phyloP scores from a whole-genome alignment of 2,888 invertebrate genomes.

The Andrena camellia region DNA sequence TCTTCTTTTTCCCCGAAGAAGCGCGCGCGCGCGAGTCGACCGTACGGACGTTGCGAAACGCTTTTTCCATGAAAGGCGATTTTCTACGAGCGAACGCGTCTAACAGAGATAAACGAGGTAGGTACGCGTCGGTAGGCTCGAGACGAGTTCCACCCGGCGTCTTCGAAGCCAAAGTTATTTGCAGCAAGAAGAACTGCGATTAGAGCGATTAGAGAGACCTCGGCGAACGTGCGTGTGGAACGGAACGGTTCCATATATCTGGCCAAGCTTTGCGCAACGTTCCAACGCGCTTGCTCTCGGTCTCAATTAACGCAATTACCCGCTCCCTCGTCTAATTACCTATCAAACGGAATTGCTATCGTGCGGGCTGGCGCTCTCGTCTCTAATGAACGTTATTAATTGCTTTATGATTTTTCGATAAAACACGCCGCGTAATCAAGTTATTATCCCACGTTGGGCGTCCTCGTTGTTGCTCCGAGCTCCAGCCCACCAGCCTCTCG shows the following conservation, averaged over 20 bases:
- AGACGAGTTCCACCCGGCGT: slow-evolving; percentile 24
- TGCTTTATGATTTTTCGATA: slow-evolving; percentile 84
- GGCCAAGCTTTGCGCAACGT: slow-evolving; percentile 77
- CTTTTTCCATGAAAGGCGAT: slow-evolving; percentile 41
- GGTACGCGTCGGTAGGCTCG: slow-evolving; percentile 28
- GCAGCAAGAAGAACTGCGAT: slow-evolving; percentile 64
- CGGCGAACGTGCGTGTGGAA: slow-evolving; percentile 67
- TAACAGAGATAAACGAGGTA: slow-evolving; percentile 51
- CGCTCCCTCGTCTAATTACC: slow-evolving; percentile 82
- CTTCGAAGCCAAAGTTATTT: slow-evolving; percentile 41
- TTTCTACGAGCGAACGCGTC: slow-evolving; percentile 20
- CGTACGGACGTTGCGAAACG: slow-evolving; percentile 12
- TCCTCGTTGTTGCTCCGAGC: slow-evolving; percentile 45
- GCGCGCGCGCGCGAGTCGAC: not conserved
- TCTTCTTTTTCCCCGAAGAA: not conserved
- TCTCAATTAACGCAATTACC: slow-evolving; percentile 83
- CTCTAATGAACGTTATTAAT: slow-evolving; percentile 84
- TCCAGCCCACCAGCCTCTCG: not conserved
- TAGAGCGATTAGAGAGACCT: slow-evolving; percentile 64
- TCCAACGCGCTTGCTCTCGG: slow-evolving; percentile 72
- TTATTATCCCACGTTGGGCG: slow-evolving; percentile 80
- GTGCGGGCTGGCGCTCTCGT: slow-evolving; percentile 61
- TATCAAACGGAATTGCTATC: slow-evolving; percentile 83
- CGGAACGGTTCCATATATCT: slow-evolving; percentile 75
- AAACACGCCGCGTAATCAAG: slow-evolving; percentile 79